These are phyloP conservation scores for Athene cunicularia DNA, from an alignment of 2,113 vertebrate genomes.

Conservation along the genomic window DNA sequence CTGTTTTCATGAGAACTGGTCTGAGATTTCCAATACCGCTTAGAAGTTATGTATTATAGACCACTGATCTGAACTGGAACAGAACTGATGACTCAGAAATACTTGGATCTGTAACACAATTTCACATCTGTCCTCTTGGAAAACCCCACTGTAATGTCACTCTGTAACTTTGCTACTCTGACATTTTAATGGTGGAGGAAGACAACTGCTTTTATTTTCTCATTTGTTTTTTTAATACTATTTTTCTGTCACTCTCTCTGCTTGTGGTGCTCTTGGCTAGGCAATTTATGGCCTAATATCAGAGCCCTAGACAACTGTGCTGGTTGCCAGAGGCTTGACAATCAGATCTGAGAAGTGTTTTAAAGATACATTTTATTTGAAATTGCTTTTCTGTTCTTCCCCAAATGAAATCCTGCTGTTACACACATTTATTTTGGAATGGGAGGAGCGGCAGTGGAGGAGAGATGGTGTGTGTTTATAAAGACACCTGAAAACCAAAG, in stretches of 20 bases:
- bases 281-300: constrained; percentile 12
- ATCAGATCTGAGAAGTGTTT: background rate
- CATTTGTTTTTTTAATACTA: background rate
- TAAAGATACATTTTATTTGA: background rate
- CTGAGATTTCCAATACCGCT: background rate
- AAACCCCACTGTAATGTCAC: background rate
- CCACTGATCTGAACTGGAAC: background rate
- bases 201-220: background rate
- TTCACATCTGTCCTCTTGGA: background rate
- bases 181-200: background rate
- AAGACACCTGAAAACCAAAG: background rate
- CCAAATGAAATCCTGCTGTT: constrained; percentile 18
- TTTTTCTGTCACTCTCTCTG: background rate
- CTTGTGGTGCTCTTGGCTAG: background rate
- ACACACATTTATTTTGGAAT: background rate
- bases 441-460: background rate
- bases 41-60: background rate
- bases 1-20: background rate
- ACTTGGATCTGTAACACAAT: background rate
- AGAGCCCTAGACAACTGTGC: background rate
- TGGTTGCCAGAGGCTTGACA: background rate
- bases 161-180: background rate
- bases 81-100: background rate
- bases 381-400: constrained; percentile 40
- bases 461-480: background rate